phyloP scores from a whole-genome alignment of 1,140 invertebrate species.

The Medauroidea extradentata region DNA sequence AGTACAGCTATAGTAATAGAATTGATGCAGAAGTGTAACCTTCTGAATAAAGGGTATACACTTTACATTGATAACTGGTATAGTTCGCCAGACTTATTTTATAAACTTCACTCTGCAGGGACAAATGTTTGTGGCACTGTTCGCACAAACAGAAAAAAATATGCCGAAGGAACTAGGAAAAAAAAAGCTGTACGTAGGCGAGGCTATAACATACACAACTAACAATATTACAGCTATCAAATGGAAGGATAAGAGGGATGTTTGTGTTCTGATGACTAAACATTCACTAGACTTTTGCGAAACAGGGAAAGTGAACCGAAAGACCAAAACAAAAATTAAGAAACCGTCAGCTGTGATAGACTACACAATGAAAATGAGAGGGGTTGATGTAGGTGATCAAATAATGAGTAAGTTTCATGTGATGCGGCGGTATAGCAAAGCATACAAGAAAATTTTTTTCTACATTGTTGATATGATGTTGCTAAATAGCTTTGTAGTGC shows the following conservation, averaged over 20 bases:
- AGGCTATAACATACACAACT: slow-evolving; percentile 15
- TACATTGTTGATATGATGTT: too few relatives aligned
- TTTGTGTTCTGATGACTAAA: neutral
- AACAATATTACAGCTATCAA: slow-evolving; percentile 19
- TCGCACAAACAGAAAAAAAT: slow-evolving; percentile 21
- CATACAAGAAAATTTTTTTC: too few relatives aligned
- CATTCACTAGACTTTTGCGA: neutral
- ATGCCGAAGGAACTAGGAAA: slow-evolving; percentile 20
- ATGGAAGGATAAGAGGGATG: slow-evolving; percentile 19
- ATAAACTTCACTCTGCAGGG: slow-evolving; percentile 7
- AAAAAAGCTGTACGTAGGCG: slow-evolving; percentile 19
- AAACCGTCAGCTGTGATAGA: slow-evolving; percentile 22
- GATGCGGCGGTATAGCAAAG: too few relatives aligned
- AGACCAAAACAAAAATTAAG: slow-evolving; percentile 12
- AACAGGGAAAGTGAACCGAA: neutral
- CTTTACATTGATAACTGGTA: slow-evolving; percentile 8
- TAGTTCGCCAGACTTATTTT: slow-evolving; percentile 9
- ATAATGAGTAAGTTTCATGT: slow-evolving; percentile 20
- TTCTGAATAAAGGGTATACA: too few relatives aligned
- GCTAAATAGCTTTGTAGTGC: too few relatives aligned
- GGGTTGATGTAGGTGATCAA: slow-evolving; percentile 20
- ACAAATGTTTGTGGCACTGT: slow-evolving; percentile 16
- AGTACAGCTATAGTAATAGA: slow-evolving; percentile 2
- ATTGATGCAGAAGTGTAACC: neutral
- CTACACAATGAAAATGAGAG: slow-evolving; percentile 22